Evolutionary conservation across 2,888 invertebrate genomes (phyloP), one percentile per base, ranked within the genome.

Genomic region (Biston stratarius): DNA sequence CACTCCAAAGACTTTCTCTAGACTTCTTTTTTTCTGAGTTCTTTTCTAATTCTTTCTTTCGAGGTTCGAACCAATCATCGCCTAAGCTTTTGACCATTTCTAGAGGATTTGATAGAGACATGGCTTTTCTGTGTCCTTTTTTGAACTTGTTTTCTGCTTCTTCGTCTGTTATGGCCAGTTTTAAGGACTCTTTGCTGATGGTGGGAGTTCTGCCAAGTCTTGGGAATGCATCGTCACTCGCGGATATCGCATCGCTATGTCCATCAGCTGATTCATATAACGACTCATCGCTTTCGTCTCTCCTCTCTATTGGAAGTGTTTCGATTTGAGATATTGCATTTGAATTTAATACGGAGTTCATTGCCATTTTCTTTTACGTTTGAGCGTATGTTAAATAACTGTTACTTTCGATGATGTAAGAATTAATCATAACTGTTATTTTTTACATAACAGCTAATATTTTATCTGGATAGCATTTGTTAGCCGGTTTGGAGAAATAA

Each of bases 271-370:
- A 94, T 76, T 94, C 94, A 82, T 94, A 94, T 49, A 94, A 77
- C 10, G 93, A 93, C 73, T 94, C 94, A 77, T 94, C 94, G 80
- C 94, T 94, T 80, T 92, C 94, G 79, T 92, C 93, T 70, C 94
- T 84, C 64, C 94, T 83, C 66, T 94, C 94, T 94, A 90, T 85
- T 77, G 75, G 75, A 84, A 78, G 69, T 75, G 72, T 58, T 72
- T 70, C 67, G 60, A 57, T 56, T 81, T 61, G 62, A 62, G 38
- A 24, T 15, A 55, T 53, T 9, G 11, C 24, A n/a, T 64, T 61
- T 45, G 47, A 24, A 24, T 24, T 24, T 24, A 24, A 24, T 24
- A 24, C 24, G 44, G 52, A 60, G 52, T 67, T 63, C 70, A 66
- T 72, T 74, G 72, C 68, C 74, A 71, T 71, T 63, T 72, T 64